Conservation (phyloP, 2,797 vertebrate species). For the Gymnoscopelus braueri region DNA sequence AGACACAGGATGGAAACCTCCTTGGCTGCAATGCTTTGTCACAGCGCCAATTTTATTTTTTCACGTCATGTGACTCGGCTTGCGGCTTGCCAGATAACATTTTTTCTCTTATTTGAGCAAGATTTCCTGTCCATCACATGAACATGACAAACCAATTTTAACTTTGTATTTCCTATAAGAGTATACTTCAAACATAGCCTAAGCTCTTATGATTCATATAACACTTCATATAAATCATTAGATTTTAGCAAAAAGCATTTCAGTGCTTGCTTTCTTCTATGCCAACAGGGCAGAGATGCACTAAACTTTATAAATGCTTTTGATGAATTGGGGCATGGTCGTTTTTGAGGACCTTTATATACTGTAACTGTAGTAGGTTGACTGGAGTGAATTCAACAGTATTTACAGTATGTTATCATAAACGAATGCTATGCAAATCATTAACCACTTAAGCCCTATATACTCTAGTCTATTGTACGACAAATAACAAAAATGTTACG, state of each 20-base stretch:
- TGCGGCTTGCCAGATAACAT: constrained; percentile 74
- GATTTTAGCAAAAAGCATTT: background rate
- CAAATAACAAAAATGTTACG: too few species aligned
- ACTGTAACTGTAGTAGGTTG: too few species aligned
- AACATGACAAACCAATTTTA: constrained; percentile 50
- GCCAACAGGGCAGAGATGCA: constrained; percentile 1
- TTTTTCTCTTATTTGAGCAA: constrained; percentile 75
- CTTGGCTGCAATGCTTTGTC: constrained; percentile 45
- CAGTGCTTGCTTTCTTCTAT: background rate
- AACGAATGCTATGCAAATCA: too few species aligned
- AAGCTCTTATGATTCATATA: constrained; percentile 4
- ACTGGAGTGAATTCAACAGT: too few species aligned
- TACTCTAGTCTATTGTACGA: too few species aligned
- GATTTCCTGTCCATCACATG: constrained; percentile 80
- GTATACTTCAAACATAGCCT: constrained; percentile 18
- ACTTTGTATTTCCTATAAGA: constrained; percentile 55
- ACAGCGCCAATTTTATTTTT: constrained; percentile 67
- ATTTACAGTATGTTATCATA: too few species aligned
- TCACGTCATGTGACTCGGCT: constrained; percentile 75
- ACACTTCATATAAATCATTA: too few species aligned
- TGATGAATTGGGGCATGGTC: background rate
- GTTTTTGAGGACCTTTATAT: too few species aligned
- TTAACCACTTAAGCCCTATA: too few species aligned
- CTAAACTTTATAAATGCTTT: background rate
- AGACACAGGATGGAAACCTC: constrained; percentile 63